Base-by-base conservation (phyloP, 2,888 invertebrate genomes). In the Erebia aethiops region DNA sequence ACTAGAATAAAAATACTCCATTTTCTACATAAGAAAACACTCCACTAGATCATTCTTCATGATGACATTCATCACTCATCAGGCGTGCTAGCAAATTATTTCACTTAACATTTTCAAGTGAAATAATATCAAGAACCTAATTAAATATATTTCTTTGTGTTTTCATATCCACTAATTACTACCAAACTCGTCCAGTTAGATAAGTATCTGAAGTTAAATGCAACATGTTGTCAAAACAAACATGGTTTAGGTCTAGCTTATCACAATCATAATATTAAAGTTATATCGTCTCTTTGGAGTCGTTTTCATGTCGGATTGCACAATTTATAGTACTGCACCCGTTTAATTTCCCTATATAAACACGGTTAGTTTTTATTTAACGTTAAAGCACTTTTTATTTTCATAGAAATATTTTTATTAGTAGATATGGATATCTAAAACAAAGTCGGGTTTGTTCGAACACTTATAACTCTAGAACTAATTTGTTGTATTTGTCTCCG, bases 231-330 rank as follows among this genome's bases (percentile, higher is more conserved):
- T 73, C 67, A 69, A 70, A 76, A 77, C 74, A 76, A 75, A 75
- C 70, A 70, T 57, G 52, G 73, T 66, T 58, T 61, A 68, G 58
- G 72, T 63, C 71, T 70, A 46, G 69, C 70, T 78, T 77, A 76
- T 85, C 82, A 60, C 16, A 7, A 35, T 82, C 79, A 86, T 84
- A 82, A 82, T 82, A 84, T 35, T 35, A 35, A 35, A 35, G 35
- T 77, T 81, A 79, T 78, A 26, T 26, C 2, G 2, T 80, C 78
- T 76, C 62, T 80, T 77, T 79, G 14, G 71, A 65, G 58, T 58
- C 52, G 35, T n/a, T 62, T 79, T 77, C 77, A 81, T 80, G 79
- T 79, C 69, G 76, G 77, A 84, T 90, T 89, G 86, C 86, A 87
- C 82, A 90, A 87, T 79, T 70, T 67, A 11, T 11, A 58, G 65